Percentiles rank a stretch among this genome's conserved stretches.
These are phyloP conservation scores for Raja brachyura DNA, from an alignment of 2,113 vertebrate genomes.

Conservation along the genomic window DNA sequence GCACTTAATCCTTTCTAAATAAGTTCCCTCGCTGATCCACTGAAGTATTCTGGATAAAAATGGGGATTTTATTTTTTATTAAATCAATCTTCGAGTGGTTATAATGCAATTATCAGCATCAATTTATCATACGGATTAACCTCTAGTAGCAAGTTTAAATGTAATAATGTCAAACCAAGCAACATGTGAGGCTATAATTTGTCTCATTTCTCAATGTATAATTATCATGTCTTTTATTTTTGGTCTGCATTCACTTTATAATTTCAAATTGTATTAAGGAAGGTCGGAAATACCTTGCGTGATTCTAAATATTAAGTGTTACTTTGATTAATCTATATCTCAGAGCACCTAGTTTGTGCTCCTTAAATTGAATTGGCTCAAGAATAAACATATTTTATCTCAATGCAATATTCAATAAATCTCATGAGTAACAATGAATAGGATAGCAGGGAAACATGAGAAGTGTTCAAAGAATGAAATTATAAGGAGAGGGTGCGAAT, in stretches of 20 bases:
- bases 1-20: neutral
- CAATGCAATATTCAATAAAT: neutral
- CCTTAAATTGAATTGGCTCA: neutral
- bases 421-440: neutral
- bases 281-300: neutral
- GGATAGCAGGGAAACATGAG: neutral
- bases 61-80: neutral
- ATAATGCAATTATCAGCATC: neutral
- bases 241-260: too few species aligned
- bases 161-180: neutral
- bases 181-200: neutral
- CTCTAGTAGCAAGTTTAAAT: conserved; percentile 2
- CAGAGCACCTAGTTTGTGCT: neutral
- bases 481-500: neutral
- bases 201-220: neutral
- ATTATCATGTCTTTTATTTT: neutral
- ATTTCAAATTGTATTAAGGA: neutral
- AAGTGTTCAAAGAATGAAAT: neutral
- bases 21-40: neutral
- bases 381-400: neutral
- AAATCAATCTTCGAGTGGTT: neutral
- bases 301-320: neutral
- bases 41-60: neutral
- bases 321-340: neutral
- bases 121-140: conserved; percentile 8